These are phyloP conservation scores for Elachura formosa DNA, from an alignment of 2,113 vertebrate genomes.

Conservation along the genomic window DNA sequence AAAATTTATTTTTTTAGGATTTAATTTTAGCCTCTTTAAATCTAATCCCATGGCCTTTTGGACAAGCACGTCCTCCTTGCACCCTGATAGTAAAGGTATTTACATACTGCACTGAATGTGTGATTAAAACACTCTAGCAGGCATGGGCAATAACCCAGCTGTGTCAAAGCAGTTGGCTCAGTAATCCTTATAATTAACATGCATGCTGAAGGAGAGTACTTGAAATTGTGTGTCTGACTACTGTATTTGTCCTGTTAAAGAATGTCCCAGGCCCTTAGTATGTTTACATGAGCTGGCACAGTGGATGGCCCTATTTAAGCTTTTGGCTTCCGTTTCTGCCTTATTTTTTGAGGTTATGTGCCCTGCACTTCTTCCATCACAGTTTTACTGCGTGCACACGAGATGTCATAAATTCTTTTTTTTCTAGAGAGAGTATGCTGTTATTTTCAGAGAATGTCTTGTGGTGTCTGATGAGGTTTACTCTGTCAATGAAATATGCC, in stretches of 20 bases:
- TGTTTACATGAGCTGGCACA: neutral
- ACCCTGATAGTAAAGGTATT: conserved; percentile 92
- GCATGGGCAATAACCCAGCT: conserved; percentile 67
- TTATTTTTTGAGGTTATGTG: neutral
- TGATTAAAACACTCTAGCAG: conserved; percentile 68
- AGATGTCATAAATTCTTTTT: neutral
- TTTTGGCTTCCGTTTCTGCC: conserved; percentile 17
- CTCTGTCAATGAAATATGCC: neutral
- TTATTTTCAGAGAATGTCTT: neutral
- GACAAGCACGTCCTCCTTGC: conserved; percentile 86
- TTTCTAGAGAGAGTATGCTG: neutral
- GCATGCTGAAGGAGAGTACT: conserved; percentile 66
- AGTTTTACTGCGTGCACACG: neutral
- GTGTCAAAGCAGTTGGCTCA: conserved; percentile 73
- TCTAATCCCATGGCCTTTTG: conserved; percentile 99
- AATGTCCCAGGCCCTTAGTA: neutral
- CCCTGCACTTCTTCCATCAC: neutral
- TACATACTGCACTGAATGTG: conserved; percentile 75
- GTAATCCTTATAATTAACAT: conserved; percentile 61
- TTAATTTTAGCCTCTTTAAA: conserved; percentile 99
- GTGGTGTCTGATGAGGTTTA: neutral
- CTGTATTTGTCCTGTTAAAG: neutral
- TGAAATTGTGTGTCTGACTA: neutral
- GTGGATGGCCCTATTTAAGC: neutral
- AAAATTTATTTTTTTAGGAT: conserved; percentile 88